These are phyloP conservation scores for Temnothorax curvispinosus DNA, from an alignment of 1,140 invertebrate species.

Conservation along the genomic window DNA sequence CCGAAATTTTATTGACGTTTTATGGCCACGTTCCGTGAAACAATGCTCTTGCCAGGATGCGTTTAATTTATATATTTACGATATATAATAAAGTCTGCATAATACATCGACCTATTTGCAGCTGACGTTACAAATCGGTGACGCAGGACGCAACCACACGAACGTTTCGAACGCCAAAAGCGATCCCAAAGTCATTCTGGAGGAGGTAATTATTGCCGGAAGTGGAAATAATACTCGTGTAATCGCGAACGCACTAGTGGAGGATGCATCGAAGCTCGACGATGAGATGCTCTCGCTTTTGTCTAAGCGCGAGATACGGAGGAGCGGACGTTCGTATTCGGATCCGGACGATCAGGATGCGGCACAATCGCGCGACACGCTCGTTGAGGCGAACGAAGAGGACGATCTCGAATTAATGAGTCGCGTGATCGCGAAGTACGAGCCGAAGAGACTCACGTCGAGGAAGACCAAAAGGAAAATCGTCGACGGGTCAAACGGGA, in stretches of 20 bases:
- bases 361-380: conserved; percentile 47
- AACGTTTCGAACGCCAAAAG: background rate
- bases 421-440: conserved; percentile 70
- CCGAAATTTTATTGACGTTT: background rate
- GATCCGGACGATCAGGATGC: conserved; percentile 64
- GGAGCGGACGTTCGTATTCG: no score
- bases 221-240: conserved; percentile 10
- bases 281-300: background rate
- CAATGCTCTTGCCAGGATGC: background rate
- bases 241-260: background rate
- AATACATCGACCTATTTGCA: conserved; percentile 27
- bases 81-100: background rate
- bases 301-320: background rate
- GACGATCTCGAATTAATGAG: conserved; percentile 67
- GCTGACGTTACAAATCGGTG: conserved; percentile 32
- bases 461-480: conserved; percentile 64
- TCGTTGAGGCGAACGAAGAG: conserved; percentile 39
- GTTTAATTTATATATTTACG: background rate
- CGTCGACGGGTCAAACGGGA: background rate
- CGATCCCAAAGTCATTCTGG: conserved; percentile 10
- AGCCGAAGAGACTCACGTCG: conserved; percentile 70
- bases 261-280: background rate
- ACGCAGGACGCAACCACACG: background rate
- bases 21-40: background rate
- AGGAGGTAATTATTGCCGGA: conserved; percentile 41